Percentiles rank a stretch among this genome's conserved stretches.
Conservation (phyloP, 2,888 invertebrate species). For the Pilophorus perplexus region DNA sequence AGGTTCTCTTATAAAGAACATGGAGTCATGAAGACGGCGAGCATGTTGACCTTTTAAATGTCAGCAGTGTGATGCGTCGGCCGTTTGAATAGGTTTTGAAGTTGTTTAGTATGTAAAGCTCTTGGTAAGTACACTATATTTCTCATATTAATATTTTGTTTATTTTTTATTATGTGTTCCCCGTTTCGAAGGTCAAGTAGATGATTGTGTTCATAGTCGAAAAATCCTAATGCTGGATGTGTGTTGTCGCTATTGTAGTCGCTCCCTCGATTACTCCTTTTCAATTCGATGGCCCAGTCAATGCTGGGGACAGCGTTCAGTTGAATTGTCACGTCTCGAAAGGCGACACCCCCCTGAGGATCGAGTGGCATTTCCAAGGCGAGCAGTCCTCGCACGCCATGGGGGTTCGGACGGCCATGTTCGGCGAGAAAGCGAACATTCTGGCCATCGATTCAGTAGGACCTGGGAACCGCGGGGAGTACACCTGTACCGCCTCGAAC, state of each 20-base stretch:
- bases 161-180: too few relatives aligned
- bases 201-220: background rate
- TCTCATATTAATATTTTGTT: background rate
- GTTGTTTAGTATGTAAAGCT: too few relatives aligned
- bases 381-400: conserved; percentile 46
- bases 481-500: conserved; percentile 73
- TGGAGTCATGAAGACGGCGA: too few relatives aligned
- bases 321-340: conserved; percentile 63
- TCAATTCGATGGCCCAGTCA: conserved; percentile 62
- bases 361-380: conserved; percentile 70
- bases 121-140: too few relatives aligned
- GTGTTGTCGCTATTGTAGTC: conserved; percentile 46
- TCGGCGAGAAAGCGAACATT: conserved; percentile 50
- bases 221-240: background rate
- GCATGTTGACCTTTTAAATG: too few relatives aligned
- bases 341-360: conserved; percentile 68
- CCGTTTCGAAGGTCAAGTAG: conserved; percentile 15
- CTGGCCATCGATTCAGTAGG: conserved; percentile 66
- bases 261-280: conserved; percentile 54
- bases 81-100: too few relatives aligned
- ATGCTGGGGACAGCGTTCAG: conserved; percentile 64
- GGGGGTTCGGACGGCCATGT: conserved; percentile 48
- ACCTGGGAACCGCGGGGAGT: conserved; percentile 69
- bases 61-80: too few relatives aligned
- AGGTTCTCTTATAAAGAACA: too few relatives aligned